These are phyloP conservation scores for Elymnias hypermnestra DNA, from an alignment of 1,140 invertebrate genomes.

Conservation along the genomic window DNA sequence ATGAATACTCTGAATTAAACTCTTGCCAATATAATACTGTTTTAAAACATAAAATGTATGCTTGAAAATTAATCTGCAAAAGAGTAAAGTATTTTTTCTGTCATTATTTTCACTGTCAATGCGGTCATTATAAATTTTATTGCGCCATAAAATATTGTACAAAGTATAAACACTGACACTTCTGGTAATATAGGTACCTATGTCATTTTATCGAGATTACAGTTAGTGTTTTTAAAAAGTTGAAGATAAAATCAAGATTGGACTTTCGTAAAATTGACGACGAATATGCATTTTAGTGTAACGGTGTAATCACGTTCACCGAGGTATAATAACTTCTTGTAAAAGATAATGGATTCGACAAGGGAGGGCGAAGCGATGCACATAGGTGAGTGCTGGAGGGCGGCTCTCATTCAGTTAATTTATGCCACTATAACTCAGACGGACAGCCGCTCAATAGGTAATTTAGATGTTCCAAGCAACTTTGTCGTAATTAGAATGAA, in stretches of 20 bases:
- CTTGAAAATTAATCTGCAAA: too few species aligned
- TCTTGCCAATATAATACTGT: too few species aligned
- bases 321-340: slow-evolving; percentile 20
- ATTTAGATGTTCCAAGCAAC: slow-evolving; percentile 68
- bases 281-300: too few species aligned
- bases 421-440: slow-evolving; percentile 66
- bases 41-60: too few species aligned
- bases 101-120: not conserved
- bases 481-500: slow-evolving; percentile 64
- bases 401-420: slow-evolving; percentile 52
- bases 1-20: too few species aligned
- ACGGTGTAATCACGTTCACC: slow-evolving; percentile 12
- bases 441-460: slow-evolving; percentile 60
- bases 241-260: slow-evolving; percentile 2
- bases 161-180: slow-evolving; percentile 12
- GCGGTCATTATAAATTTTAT: slow-evolving; percentile 1
- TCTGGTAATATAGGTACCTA: slow-evolving; percentile 4
- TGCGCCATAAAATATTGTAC: slow-evolving; percentile 7
- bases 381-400: slow-evolving; percentile 31
- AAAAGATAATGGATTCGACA: slow-evolving; percentile 21
- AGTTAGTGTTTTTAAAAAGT: slow-evolving; percentile 7
- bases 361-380: slow-evolving; percentile 8
- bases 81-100: too few species aligned
- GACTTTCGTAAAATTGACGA: slow-evolving; percentile 1
- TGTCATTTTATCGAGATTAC: not conserved